These are phyloP conservation scores for Dryococelus australis DNA, from an alignment of 2,888 invertebrate genomes.

Conservation along the genomic window DNA sequence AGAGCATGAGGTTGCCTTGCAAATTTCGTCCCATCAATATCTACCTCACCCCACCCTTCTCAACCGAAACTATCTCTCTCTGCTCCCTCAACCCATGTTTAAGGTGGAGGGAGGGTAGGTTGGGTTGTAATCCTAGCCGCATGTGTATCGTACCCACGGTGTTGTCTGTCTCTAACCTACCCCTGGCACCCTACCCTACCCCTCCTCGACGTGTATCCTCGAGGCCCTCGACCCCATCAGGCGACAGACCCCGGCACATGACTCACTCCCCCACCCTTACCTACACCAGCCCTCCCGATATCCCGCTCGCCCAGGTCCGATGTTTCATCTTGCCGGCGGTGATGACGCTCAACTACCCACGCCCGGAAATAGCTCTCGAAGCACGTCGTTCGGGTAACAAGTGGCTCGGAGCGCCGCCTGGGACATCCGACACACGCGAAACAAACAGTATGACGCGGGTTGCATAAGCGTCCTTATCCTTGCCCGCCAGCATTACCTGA, in stretches of 20 bases:
- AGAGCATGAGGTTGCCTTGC: neutral
- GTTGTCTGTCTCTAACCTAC: neutral
- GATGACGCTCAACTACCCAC: neutral
- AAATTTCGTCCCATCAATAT: neutral
- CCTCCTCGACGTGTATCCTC: too few relatives aligned
- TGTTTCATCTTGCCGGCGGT: neutral
- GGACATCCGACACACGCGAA: neutral
- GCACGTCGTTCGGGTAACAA: constrained; percentile 16
- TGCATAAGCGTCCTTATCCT: neutral
- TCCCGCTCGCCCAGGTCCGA: neutral
- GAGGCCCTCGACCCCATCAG: neutral
- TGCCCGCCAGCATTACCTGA: too few relatives aligned
- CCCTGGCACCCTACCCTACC: neutral
- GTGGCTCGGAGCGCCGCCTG: neutral
- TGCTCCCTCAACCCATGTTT: neutral
- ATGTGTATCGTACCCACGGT: constrained; percentile 4
- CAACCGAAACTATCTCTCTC: neutral
- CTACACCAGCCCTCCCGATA: neutral
- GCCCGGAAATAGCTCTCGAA: neutral
- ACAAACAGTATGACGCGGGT: neutral
- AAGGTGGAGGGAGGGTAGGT: neutral
- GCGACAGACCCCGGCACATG: neutral
- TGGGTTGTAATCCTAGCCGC: neutral
- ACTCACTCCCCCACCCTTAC: neutral
- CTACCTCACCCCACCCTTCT: neutral